Evolutionary conservation across 2,888 invertebrate genomes (phyloP).

Genomic region (Apodemia zela): DNA sequence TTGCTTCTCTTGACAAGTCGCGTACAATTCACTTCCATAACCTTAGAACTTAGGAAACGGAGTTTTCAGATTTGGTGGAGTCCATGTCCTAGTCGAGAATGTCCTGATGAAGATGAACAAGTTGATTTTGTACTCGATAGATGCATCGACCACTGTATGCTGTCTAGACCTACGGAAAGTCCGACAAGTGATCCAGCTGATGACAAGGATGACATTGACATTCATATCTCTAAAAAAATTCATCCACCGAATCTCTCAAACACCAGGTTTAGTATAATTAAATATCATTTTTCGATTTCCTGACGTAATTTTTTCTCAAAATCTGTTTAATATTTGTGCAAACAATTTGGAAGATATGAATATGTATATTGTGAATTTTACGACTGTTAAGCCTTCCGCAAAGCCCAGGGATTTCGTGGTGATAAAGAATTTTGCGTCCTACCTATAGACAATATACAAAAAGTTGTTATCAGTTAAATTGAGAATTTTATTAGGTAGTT

Average conservation of each 20-base stretch:
- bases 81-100: slow-evolving; percentile 89
- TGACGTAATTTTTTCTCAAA: slow-evolving; percentile 12
- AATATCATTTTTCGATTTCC: neutral
- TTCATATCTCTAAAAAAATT: slow-evolving; percentile 76
- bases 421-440: slow-evolving; percentile 24
- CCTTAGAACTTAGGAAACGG: neutral
- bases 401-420: slow-evolving; percentile 29
- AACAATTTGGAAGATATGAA: slow-evolving; percentile 16
- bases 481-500: slow-evolving; percentile 3
- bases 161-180: slow-evolving; percentile 67
- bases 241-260: slow-evolving; percentile 62
- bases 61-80: slow-evolving; percentile 88
- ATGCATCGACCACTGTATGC: slow-evolving; percentile 86
- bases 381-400: slow-evolving; percentile 41
- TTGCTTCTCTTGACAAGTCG: too few relatives aligned
- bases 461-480: slow-evolving; percentile 9
- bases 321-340: slow-evolving; percentile 6
- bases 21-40: neutral
- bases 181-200: slow-evolving; percentile 62
- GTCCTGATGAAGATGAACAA: slow-evolving; percentile 86
- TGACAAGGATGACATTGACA: slow-evolving; percentile 76
- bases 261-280: slow-evolving; percentile 44
- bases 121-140: slow-evolving; percentile 86
- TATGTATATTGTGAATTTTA: slow-evolving; percentile 30
- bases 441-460: slow-evolving; percentile 4